Evolutionary conservation across 2,888 invertebrate species (phyloP), one percentile per base, ranked within the genome.

Genomic region (Erpobdella octoculata): DNA sequence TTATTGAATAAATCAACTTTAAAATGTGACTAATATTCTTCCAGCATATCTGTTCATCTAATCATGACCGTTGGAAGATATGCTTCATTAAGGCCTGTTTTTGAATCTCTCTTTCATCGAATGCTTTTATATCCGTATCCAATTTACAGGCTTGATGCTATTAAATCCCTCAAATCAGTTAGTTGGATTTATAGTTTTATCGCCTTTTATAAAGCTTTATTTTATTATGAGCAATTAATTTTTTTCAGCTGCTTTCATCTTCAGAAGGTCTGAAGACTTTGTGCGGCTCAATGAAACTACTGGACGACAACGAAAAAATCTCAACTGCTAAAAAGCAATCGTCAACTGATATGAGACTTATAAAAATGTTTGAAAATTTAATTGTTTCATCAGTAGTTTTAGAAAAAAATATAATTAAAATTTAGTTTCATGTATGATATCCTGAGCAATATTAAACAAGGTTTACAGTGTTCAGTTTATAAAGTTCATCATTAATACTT

Each of bases 81-180:
- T 33, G 89, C 91, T 0, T 81, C 82, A 0, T 77, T 95, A 64
- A 87, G 94, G 18, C 93, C 94, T 9, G 93, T 94, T 58, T 84
- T 95, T 61, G 94, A 94, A 81, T 93, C 94, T 0, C 86, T 95
- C 1, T 94, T 94, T 81, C 94, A 95, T 83, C 87, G 94, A 71
- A 92, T 94, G 90, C 84, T 94, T 3, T 86, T 94, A 0, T 89
- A 93, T 83, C 93, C 94, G 21, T 90, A 91, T 0, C 89, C 91
- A 0, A 87, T 89, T 58, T 91, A 92, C 81, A 87, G 94, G 58
- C 87, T 91, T 9, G 93, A 94, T 78, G 90, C 93, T 0, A 80
- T 95, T 36, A 87, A 90, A 74, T 91, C 92, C 76, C 87, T 91
- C 0, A 58, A 71, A 18, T 69, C 68, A 31, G 71, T 71, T 18